Conservation (phyloP, 2,888 invertebrate species). For the Rapana venosa region DNA sequence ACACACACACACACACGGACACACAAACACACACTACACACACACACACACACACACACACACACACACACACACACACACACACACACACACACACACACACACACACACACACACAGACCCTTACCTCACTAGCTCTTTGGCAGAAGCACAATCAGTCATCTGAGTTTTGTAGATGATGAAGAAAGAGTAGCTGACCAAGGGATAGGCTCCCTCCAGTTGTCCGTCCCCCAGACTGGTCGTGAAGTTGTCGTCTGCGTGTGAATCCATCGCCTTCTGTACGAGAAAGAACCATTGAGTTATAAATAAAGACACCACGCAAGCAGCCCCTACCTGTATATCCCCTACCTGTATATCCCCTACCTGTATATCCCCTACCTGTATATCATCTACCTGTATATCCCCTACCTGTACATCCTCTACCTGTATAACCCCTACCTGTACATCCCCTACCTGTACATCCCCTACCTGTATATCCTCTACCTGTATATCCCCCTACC, state of each 20-base stretch:
- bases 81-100: background rate
- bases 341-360: too few relatives aligned
- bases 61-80: slow-evolving; percentile 2
- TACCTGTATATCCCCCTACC: too few relatives aligned
- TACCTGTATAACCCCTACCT: too few relatives aligned
- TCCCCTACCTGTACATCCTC: too few relatives aligned
- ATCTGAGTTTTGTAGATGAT: slow-evolving; percentile 59
- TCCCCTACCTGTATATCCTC: too few relatives aligned
- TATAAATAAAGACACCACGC: too few relatives aligned
- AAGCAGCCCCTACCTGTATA: too few relatives aligned
- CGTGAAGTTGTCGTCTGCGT: slow-evolving; percentile 46
- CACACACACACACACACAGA: background rate
- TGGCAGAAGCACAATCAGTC: slow-evolving; percentile 61
- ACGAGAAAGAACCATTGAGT: background rate
- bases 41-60: slow-evolving; percentile 16
- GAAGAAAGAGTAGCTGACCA: slow-evolving; percentile 72
- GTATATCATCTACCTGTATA: too few relatives aligned
- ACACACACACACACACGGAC: background rate
- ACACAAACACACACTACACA: slow-evolving; percentile 11
- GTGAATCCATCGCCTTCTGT: slow-evolving; percentile 60
- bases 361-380: too few relatives aligned
- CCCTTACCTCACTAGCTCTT: slow-evolving; percentile 66
- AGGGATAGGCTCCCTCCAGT: slow-evolving; percentile 57
- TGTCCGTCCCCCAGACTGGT: slow-evolving; percentile 45
- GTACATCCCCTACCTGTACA: too few relatives aligned